These are phyloP conservation scores for Molothrus aeneus DNA, from an alignment of 2,797 vertebrate genomes.

Conservation along the genomic window DNA sequence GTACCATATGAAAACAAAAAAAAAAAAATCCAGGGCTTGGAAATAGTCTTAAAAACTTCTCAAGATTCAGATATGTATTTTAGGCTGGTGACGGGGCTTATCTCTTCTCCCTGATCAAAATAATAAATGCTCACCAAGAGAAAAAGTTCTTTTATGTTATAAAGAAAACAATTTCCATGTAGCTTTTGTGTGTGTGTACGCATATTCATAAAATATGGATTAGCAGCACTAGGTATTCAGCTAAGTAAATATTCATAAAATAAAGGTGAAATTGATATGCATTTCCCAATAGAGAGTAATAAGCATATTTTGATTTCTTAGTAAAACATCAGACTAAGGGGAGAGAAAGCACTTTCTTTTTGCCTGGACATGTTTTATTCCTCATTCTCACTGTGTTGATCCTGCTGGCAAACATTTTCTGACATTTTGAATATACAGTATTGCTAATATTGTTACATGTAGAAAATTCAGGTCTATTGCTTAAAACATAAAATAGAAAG, in stretches of 20 bases:
- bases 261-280: slow-evolving; percentile 45
- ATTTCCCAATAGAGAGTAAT: slow-evolving; percentile 32
- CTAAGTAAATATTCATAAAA: slow-evolving; percentile 62
- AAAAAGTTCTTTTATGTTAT: slow-evolving; percentile 15
- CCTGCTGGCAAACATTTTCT: neutral
- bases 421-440: neutral
- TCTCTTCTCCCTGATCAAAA: neutral
- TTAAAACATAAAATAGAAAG: neutral
- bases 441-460: neutral
- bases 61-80: neutral
- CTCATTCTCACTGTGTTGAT: neutral
- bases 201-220: slow-evolving; percentile 68
- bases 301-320: slow-evolving; percentile 37
- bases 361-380: neutral
- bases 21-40: neutral
- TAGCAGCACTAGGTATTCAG: slow-evolving; percentile 55
- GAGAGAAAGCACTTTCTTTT: neutral
- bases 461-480: neutral
- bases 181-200: neutral
- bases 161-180: slow-evolving; percentile 24
- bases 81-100: neutral
- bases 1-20: neutral
- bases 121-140: neutral
- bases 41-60: neutral
- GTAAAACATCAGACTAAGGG: neutral